Evolutionary conservation across 1,140 invertebrate genomes (phyloP).

Genomic region (Heterodera carotae): DNA sequence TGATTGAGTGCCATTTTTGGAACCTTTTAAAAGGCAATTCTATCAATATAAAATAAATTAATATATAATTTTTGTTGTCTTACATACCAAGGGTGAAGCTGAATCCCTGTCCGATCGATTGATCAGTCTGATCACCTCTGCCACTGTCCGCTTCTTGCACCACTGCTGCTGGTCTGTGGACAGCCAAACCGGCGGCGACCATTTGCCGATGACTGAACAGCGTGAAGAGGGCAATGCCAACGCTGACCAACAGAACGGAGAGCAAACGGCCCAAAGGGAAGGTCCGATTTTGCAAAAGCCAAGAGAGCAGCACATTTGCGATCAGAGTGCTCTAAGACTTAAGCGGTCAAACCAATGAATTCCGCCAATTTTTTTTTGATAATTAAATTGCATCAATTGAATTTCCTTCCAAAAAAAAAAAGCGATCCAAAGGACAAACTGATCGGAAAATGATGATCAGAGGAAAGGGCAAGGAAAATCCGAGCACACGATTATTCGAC

Average conservation of each 20-base stretch:
- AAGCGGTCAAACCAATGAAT: no score
- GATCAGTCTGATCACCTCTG: no score
- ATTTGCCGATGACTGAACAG: constrained; percentile 12
- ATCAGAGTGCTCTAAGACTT: constrained; percentile 74
- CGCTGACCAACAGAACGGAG: constrained; percentile 85
- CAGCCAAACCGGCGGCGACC: no score
- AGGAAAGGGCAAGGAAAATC: constrained; percentile 94
- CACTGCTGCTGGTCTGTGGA: no score
- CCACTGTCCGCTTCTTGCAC: not conserved
- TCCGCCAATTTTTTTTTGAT: no score
- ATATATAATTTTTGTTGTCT: no score
- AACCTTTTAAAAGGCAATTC: no score
- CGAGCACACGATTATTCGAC: constrained; percentile 90
- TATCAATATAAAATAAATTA: no score
- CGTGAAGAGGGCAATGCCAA: constrained; percentile 86
- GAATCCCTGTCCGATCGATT: not conserved
- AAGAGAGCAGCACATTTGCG: constrained; percentile 92
- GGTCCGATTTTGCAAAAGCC: constrained; percentile 81
- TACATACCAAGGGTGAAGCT: not conserved
- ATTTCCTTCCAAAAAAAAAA: no score
- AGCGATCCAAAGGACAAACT: constrained; percentile 68
- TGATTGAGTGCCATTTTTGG: no score
- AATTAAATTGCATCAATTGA: no score
- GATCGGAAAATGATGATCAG: constrained; percentile 96
- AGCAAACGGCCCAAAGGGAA: constrained; percentile 83